Evolutionary conservation across 1,140 invertebrate species (phyloP), one percentile per base, ranked within the genome.

Genomic region (Caenorhabditis tropicalis): DNA sequence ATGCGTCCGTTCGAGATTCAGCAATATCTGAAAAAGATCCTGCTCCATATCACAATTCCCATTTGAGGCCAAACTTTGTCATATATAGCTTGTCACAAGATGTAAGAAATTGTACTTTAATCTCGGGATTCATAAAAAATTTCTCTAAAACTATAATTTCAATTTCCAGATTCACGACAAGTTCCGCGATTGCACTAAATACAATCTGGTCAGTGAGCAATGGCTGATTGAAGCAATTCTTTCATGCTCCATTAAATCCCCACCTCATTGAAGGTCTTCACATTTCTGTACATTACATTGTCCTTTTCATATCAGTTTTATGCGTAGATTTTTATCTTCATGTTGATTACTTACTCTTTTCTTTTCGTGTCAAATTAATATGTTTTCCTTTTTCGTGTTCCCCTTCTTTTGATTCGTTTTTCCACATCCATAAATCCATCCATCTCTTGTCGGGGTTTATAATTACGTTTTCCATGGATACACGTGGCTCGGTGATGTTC

Each of bases 201-300:
- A 74, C 65, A 74, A 74, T 74, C 65, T 74, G 1, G 36, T 74
- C 65, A 74, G 65, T 31, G 65, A 74, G 36, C 65, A 74, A n/a
- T 74, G 65, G 65, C n/a, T 74, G 2, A 74, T 74, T 5, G 65
- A 74, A 24, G 65, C 65, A 24, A 74, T 74, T 10, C 65, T 74
- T 24, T 39, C 36, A 9, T 74, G 65, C 36, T 74, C 65, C 19
- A 43, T 74, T 10, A 74, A 2, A 2, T 43, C 36, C 4, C 65
- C 65, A 43, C 65, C 65, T 36, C 65, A 74, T 74, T 51, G 19
- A 51, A 1, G 19, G 5, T 19, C 49, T 51, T 51, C 49, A 19
- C n/a, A 19, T 15, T 51, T 12, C 6, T 51, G 6, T n/a, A 51
- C 12, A 1, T 0, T 51, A n/a, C n/a, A 16, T 51, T 51, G 15